Evolutionary conservation across 2,113 vertebrate genomes (phyloP).

Genomic region (Pomatorhinus ruficollis): DNA sequence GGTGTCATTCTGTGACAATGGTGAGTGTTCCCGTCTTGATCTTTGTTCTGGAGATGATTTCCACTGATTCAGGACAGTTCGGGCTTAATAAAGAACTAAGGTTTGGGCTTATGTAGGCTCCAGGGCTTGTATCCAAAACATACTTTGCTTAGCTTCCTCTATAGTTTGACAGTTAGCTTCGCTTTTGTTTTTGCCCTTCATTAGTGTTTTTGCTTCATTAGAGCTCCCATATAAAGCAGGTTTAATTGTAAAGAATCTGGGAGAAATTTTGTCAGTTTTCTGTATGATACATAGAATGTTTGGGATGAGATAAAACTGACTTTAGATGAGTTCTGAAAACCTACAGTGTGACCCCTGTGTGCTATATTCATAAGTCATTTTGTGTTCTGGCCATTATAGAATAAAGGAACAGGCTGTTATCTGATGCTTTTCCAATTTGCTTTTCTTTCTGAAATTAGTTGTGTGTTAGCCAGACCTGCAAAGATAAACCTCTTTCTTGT

Average conservation of each 20-base stretch:
- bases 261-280: background rate
- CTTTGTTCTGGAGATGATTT: background rate
- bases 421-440: background rate
- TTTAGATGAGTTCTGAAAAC: conserved; percentile 4
- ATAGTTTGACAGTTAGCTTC: background rate
- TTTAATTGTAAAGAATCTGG: background rate
- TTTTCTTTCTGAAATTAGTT: background rate
- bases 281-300: background rate
- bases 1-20: background rate
- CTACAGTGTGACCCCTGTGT: background rate
- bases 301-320: background rate
- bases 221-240: background rate
- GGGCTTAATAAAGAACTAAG: background rate
- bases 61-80: background rate
- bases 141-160: background rate
- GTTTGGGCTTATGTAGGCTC: background rate
- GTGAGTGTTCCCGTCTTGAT: background rate
- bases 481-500: background rate
- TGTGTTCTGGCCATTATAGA: background rate
- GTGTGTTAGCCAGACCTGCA: background rate
- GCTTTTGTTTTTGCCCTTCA: background rate
- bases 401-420: background rate
- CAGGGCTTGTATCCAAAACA: background rate
- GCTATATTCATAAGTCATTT: background rate
- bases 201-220: background rate